These are phyloP conservation scores for Tetragonula carbonaria DNA, from an alignment of 2,888 invertebrate genomes.

Conservation along the genomic window DNA sequence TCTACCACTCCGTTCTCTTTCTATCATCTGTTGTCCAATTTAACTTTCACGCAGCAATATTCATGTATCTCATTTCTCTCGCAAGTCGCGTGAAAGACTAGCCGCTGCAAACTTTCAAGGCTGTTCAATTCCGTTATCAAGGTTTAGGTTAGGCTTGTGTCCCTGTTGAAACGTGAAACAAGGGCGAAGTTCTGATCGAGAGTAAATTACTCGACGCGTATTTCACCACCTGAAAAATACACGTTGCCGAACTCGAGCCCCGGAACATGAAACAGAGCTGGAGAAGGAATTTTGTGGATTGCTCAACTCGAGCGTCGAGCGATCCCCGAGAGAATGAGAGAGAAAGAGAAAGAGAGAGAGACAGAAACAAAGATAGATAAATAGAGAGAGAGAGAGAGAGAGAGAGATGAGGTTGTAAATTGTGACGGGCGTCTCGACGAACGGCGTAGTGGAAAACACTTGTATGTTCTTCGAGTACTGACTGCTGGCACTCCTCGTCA, in stretches of 20 bases:
- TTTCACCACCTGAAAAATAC: neutral
- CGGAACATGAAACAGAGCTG: conserved; percentile 36
- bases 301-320: conserved; percentile 33
- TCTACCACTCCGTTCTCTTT: neutral
- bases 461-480: conserved; percentile 59
- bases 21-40: neutral
- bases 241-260: conserved; percentile 9
- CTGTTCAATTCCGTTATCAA: neutral
- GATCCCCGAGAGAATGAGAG: neutral
- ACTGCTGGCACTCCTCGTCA: conserved; percentile 65
- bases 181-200: neutral
- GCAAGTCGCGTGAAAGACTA: neutral
- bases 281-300: conserved; percentile 47
- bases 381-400: no score
- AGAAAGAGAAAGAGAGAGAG: neutral
- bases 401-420: conserved; percentile 52
- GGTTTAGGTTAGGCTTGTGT: neutral
- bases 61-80: no score
- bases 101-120: neutral
- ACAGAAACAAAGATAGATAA: no score
- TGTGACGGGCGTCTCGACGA: conserved; percentile 39
- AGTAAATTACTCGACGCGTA: neutral
- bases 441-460: conserved; percentile 63
- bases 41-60: neutral
- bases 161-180: neutral